Base-by-base conservation (phyloP, 1,140 invertebrate genomes). In the Philotrypesis tridentata region DNA sequence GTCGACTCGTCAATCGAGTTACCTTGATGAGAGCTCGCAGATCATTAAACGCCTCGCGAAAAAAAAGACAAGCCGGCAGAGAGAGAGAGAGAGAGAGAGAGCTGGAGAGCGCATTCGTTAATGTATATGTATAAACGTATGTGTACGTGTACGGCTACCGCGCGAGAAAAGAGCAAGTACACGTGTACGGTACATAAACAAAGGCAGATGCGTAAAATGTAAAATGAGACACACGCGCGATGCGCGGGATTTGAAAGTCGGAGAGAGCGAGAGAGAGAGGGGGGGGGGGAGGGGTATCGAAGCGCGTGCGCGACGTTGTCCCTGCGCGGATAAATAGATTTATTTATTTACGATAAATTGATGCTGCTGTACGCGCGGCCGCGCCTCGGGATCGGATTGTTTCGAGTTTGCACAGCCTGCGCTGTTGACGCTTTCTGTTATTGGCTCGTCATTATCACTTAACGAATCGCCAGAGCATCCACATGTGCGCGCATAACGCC, bases 271-370 rank as follows among this genome's bases (percentile, higher is more conserved):
- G 31, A 12, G 67, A 29, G 29, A 6, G n/a, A n/a, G n/a, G n/a
- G n/a, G n/a, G n/a, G n/a, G n/a, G n/a, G n/a, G n/a, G n/a, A n/a
- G 29, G 4, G 68, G 31, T 21, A 37, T 37, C 33, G 71, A n/a
- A 14, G 40, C 61, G 61, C 63, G 65, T 75, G 83, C 85, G 82
- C 85, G 74, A 23, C 83, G 80, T 80, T 72, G 82, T 83, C 71
- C 70, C 82, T 82, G 85, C 83, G 82, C 88, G 87, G 85, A 88
- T 89, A 89, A 89, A 90, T 89, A 89, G 88, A 90, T 90, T 89
- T 89, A 90, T 90, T 90, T 90, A 89, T 89, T 90, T 89, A 89
- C 87, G 88, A 88, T 89, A 88, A 89, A 90, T 89, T 89, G 87
- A 89, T 89, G 89, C 85, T 84, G 86, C 76, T 78, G 86, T 84